These are phyloP conservation scores for Nephrotoma flavescens DNA, from an alignment of 2,888 invertebrate genomes.

Conservation along the genomic window DNA sequence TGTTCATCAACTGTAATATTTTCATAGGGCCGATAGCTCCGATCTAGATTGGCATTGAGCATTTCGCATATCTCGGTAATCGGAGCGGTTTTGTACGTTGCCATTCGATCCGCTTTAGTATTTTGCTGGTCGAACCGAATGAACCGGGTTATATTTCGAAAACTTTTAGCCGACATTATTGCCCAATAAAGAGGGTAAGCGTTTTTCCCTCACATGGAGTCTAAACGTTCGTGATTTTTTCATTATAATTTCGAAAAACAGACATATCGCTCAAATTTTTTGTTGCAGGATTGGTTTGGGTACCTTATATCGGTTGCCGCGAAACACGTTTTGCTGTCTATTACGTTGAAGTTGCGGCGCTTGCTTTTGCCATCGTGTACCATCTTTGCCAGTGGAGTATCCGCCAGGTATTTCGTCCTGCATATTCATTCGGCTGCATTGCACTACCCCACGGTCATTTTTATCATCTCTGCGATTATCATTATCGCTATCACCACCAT, in stretches of 20 bases:
- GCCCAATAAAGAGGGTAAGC: not conserved
- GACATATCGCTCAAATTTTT: not conserved
- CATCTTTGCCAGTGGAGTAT: not conserved
- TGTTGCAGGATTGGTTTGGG: not conserved
- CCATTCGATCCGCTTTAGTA: not conserved
- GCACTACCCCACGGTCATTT: not conserved
- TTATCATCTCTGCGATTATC: not conserved
- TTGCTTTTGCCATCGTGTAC: not conserved
- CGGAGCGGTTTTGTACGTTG: not conserved
- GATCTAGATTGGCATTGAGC: too few species aligned
- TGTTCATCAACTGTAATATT: slow-evolving; percentile 17
- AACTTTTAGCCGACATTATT: not conserved
- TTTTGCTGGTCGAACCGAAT: not conserved
- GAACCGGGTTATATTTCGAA: not conserved
- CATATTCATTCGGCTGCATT: too few species aligned
- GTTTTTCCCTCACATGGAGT: too few species aligned
- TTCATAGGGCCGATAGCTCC: slow-evolving; percentile 14
- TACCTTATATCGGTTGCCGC: too few species aligned
- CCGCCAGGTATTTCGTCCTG: too few species aligned
- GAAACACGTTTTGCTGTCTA: too few species aligned
- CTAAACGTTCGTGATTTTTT: not conserved
- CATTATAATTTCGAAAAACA: too few species aligned
- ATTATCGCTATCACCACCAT: too few species aligned
- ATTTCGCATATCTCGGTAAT: slow-evolving; percentile 7
- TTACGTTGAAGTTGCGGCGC: not conserved